These are phyloP conservation scores for Alsophila aescularia DNA, from an alignment of 2,888 invertebrate species.

Conservation along the genomic window DNA sequence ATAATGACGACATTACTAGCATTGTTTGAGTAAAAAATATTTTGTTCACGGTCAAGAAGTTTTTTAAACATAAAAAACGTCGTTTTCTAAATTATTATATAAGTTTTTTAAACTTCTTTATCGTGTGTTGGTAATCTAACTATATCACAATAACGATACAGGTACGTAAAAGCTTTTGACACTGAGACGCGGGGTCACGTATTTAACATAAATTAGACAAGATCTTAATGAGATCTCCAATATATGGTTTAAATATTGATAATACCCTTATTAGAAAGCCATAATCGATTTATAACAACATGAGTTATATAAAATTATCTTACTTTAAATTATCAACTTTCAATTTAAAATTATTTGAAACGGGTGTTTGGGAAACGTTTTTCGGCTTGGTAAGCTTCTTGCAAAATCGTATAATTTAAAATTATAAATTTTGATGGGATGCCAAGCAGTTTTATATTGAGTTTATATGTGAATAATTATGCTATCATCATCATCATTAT, in stretches of 20 bases:
- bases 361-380: not conserved
- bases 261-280: slow-evolving; percentile 29
- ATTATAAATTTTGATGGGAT: too few relatives aligned
- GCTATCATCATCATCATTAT: too few relatives aligned
- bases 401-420: too few relatives aligned
- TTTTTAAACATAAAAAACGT: too few relatives aligned
- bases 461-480: too few relatives aligned
- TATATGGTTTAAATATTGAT: slow-evolving; percentile 35
- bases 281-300: slow-evolving; percentile 15
- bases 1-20: too few relatives aligned
- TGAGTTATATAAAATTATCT: slow-evolving; percentile 10
- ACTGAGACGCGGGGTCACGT: slow-evolving; percentile 47
- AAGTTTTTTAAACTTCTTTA: not conserved
- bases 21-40: too few relatives aligned
- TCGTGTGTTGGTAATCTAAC: slow-evolving; percentile 1
- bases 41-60: too few relatives aligned
- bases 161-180: slow-evolving; percentile 20
- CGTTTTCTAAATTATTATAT: too few relatives aligned
- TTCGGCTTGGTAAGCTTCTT: too few relatives aligned
- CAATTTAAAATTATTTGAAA: not conserved
- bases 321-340: not conserved
- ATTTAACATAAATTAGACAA: slow-evolving; percentile 51
- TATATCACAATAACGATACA: slow-evolving; percentile 1
- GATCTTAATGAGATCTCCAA: slow-evolving; percentile 57
- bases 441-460: not conserved